A percentile compares a stretch with the other conserved stretches of the same genome.
These are phyloP conservation scores for Chaunax sp. DNA, from an alignment of 2,797 vertebrate species.

Conservation along the genomic window DNA sequence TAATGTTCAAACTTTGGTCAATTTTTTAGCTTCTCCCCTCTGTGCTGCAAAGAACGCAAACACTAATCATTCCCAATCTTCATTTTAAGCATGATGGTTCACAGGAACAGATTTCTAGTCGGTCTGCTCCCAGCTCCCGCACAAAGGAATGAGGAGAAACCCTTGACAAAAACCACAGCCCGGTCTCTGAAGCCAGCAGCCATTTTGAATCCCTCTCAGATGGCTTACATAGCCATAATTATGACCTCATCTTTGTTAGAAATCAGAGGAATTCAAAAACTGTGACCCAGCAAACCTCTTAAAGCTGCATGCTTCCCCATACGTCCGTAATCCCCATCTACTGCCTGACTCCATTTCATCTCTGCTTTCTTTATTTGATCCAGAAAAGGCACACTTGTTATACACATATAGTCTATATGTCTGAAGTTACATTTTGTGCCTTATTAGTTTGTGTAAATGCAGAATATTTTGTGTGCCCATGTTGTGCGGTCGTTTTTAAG, in stretches of 20 bases:
- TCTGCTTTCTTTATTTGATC: slow-evolving; percentile 36
- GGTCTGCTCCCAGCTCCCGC: slow-evolving; percentile 61
- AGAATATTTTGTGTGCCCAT: background rate
- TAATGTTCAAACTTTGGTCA: slow-evolving; percentile 43
- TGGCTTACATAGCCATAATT: slow-evolving; percentile 60
- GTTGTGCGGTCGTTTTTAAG: background rate
- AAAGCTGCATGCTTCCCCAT: slow-evolving; percentile 13
- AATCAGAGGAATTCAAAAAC: slow-evolving; percentile 51
- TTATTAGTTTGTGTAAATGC: slow-evolving; percentile 7
- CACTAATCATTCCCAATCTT: slow-evolving; percentile 69
- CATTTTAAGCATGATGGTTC: slow-evolving; percentile 67
- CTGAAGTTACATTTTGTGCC: background rate
- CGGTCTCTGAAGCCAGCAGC: slow-evolving; percentile 50
- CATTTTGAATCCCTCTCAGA: slow-evolving; percentile 55
- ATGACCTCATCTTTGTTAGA: slow-evolving; percentile 65
- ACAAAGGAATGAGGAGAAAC: slow-evolving; percentile 58
- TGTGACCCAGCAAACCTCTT: slow-evolving; percentile 36
- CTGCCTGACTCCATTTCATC: slow-evolving; percentile 34
- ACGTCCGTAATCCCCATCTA: slow-evolving; percentile 29
- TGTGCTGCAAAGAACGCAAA: slow-evolving; percentile 46
- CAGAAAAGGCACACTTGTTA: background rate
- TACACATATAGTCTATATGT: background rate
- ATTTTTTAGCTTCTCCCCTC: slow-evolving; percentile 31
- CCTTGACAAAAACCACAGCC: slow-evolving; percentile 50
- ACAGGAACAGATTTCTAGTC: slow-evolving; percentile 71